A percentile compares a stretch with the other conserved stretches of the same genome.
These are phyloP conservation scores for Nestor notabilis DNA, from an alignment of 2,113 vertebrate species.

Conservation along the genomic window DNA sequence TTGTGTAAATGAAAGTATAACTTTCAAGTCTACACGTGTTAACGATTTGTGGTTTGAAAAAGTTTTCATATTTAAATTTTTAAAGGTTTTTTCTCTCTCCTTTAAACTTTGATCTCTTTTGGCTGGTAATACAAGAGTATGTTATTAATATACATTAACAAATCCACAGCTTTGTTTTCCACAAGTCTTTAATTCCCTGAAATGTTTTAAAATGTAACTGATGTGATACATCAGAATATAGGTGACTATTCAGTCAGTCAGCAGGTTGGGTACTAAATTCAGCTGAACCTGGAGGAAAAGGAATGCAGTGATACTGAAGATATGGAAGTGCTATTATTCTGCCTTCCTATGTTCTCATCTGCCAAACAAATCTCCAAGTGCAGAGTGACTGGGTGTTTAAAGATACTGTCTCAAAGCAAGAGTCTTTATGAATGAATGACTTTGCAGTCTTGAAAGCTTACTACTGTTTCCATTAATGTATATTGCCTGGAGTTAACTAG, in stretches of 20 bases:
- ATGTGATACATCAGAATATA: background rate
- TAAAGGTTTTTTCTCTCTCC: background rate
- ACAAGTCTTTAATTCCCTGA: background rate
- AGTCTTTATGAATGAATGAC: background rate
- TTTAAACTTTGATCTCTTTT: slow-evolving; percentile 30
- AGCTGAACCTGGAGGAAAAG: background rate
- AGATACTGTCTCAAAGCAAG: background rate
- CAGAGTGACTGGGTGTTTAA: background rate
- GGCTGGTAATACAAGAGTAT: background rate
- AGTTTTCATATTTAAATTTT: slow-evolving; percentile 52
- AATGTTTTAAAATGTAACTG: background rate
- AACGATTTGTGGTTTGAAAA: slow-evolving; percentile 65
- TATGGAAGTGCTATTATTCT: background rate
- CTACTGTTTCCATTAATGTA: background rate
- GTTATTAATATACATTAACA: slow-evolving; percentile 1
- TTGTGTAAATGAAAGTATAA: slow-evolving; percentile 45
- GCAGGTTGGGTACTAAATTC: background rate
- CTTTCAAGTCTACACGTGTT: slow-evolving; percentile 36
- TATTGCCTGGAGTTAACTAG: background rate
- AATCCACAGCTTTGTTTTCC: slow-evolving; percentile 38
- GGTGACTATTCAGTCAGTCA: background rate
- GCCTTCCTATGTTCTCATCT: background rate
- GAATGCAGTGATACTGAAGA: background rate
- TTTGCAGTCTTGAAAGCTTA: background rate
- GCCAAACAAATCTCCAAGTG: background rate